These are phyloP conservation scores for Mongoloraphidia duomilia DNA, from an alignment of 2,888 invertebrate genomes.

Conservation along the genomic window DNA sequence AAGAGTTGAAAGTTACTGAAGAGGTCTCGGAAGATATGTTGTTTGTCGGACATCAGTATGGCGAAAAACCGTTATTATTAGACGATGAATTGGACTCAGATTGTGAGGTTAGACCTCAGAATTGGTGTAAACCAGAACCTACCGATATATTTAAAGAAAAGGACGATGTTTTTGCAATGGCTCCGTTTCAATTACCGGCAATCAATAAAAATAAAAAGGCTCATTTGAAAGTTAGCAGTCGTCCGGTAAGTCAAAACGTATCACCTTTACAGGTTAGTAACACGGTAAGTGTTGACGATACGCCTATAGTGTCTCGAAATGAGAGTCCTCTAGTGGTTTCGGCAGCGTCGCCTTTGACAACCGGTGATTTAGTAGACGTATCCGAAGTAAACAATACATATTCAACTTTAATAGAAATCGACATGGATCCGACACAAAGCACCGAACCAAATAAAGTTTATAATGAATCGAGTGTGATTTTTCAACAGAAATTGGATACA, in stretches of 20 bases:
- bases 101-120: slow-evolving; percentile 20
- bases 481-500: background rate
- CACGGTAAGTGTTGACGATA: background rate
- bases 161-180: slow-evolving; percentile 53
- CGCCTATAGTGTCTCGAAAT: background rate
- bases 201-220: slow-evolving; percentile 12
- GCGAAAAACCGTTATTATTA: slow-evolving; percentile 56
- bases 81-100: slow-evolving; percentile 65
- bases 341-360: background rate
- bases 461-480: background rate
- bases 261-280: background rate
- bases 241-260: background rate
- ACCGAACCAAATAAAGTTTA: background rate
- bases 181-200: slow-evolving; percentile 40
- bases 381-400: background rate
- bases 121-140: slow-evolving; percentile 14
- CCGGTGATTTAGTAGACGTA: slow-evolving; percentile 4
- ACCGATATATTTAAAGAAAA: slow-evolving; percentile 29
- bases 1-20: slow-evolving; percentile 26
- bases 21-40: slow-evolving; percentile 37
- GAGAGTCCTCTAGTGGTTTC: background rate
- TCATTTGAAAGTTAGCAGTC: background rate
- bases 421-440: background rate
- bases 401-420: slow-evolving; percentile 4
- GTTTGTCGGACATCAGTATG: slow-evolving; percentile 60